Base-by-base conservation (phyloP, 2,113 vertebrate genomes). In the Glaucidium brasilianum region DNA sequence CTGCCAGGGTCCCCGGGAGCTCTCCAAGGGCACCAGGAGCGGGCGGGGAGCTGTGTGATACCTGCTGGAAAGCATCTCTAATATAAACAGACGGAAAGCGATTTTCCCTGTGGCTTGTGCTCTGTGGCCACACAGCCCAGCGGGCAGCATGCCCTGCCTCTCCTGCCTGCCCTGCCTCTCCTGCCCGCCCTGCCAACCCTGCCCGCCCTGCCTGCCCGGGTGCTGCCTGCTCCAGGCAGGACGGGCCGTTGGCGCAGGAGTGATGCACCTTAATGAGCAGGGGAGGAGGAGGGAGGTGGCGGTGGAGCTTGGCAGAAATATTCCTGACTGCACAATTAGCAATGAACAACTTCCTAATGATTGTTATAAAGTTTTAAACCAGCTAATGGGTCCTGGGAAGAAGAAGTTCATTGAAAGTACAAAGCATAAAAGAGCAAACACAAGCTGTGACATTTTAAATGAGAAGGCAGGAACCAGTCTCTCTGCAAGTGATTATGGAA, bases 391-490 rank as follows among this genome's bases (percentile, higher is more conserved):
- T 77, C 95, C 94, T 88, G 94, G 88, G 92, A 96, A 97, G 90
- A 60, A 94, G 96, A 86, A 87, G 95, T 96, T 96, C 95, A 96
- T 88, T 78, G 85, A 56, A 90, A 96, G 94, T 96, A 95, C 96
- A 94, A 95, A 96, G 90, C 96, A 97, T 94, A 92, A 97, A 97
- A 95, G 95, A 88, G 90, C 81, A 96, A 96, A 96, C 88, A 94
- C 95, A 96, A 96, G 96, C 95, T 96, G 96, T 96, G 96, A 94
- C 96, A 96, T 96, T 96, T 95, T 79, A 95, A 96, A 97, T 90
- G 96, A 96, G 96, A 50, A 96, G 95, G 96, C 92, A 95, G 96
- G 91, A 96, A 82, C 95, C 55, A 55, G 75, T 69, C 90, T 92
- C 94, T 90, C 90, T 83, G 90, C 74, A 76, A 96, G 92, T 58